Percentiles rank a stretch among this genome's conserved stretches.
Conservation (phyloP, 2,888 invertebrate genomes). For the Heliconius ismenius region DNA sequence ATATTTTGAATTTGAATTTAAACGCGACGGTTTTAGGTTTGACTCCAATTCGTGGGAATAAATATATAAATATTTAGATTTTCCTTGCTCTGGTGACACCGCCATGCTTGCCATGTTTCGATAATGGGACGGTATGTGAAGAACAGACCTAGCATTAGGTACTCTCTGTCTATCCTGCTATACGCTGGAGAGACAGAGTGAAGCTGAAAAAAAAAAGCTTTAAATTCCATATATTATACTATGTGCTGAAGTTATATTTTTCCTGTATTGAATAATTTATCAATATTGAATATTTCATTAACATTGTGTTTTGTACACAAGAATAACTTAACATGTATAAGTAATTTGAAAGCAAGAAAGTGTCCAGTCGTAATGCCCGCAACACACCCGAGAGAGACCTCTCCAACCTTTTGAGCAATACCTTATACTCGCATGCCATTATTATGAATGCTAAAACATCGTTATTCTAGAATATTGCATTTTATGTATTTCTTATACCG, state of each 20-base stretch:
- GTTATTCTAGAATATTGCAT: not conserved
- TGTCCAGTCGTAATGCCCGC: not conserved
- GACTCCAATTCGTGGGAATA: no score
- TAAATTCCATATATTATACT: no score
- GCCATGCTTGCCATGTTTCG: no score
- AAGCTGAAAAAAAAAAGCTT: not conserved
- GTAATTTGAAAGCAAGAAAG: slow-evolving; percentile 7
- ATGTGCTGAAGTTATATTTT: no score
- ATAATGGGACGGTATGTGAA: not conserved
- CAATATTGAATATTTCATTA: not conserved
- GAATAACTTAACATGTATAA: slow-evolving; percentile 9
- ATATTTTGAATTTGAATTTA: no score
- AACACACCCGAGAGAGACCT: not conserved
- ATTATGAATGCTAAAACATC: not conserved
- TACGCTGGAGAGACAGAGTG: not conserved
- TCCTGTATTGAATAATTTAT: no score
- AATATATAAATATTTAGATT: no score
- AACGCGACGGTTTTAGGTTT: no score
- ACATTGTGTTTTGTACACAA: not conserved
- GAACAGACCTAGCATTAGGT: not conserved
- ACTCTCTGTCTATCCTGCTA: not conserved
- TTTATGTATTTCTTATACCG: not conserved
- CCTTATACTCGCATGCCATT: not conserved
- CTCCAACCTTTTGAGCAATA: not conserved
- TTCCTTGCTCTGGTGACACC: no score